These are phyloP conservation scores for Conchocele bisecta DNA, from an alignment of 2,888 invertebrate species.

Conservation along the genomic window DNA sequence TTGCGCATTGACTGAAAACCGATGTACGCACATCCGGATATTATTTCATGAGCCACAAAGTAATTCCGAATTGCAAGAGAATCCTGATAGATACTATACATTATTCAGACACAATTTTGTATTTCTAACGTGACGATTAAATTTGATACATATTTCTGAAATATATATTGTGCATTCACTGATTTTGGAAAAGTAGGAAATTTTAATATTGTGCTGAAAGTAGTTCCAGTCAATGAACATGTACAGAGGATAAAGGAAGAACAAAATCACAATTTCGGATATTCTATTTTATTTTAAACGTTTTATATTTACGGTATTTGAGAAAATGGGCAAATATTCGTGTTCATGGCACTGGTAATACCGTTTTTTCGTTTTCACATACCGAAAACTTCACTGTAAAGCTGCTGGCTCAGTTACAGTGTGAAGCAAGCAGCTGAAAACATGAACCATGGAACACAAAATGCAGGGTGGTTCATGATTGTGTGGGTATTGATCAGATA, in stretches of 20 bases:
- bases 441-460: neutral
- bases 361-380: too few species aligned
- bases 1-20: conserved; percentile 69
- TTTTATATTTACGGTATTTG: too few species aligned
- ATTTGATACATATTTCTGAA: too few species aligned
- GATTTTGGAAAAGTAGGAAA: neutral
- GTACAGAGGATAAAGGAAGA: neutral
- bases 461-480: neutral
- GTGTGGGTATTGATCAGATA: neutral
- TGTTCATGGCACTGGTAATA: too few species aligned
- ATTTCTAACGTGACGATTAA: too few species aligned
- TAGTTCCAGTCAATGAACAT: conserved; percentile 51
- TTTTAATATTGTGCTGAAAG: too few species aligned
- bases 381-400: too few species aligned
- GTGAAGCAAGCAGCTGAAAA: neutral
- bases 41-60: conserved; percentile 27
- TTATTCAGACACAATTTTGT: too few species aligned
- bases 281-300: too few species aligned
- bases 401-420: too few species aligned
- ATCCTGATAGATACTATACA: too few species aligned
- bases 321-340: too few species aligned
- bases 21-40: conserved; percentile 63
- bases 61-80: conserved; percentile 14
- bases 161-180: neutral
- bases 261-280: neutral